Evolutionary conservation across 1,140 invertebrate genomes (phyloP).

Genomic region (Pantala flavescens): DNA sequence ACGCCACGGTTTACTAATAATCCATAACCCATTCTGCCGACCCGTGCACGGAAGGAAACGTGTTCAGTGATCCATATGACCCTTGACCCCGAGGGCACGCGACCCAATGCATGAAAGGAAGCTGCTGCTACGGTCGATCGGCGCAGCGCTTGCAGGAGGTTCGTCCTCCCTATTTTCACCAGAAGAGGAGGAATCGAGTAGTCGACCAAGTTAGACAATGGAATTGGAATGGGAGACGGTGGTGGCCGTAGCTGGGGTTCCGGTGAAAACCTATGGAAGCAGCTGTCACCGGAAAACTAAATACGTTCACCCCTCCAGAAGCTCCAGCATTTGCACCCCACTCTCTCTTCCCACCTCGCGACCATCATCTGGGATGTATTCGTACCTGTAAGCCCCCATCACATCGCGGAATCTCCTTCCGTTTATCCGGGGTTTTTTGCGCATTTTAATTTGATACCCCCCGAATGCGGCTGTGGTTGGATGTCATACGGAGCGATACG

Average conservation of each 20-base stretch:
- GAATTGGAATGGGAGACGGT: not conserved
- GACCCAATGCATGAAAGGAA: not conserved
- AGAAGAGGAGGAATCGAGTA: not conserved
- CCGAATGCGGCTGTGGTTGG: no score
- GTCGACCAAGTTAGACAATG: not conserved
- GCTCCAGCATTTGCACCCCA: no score
- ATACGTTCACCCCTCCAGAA: not conserved
- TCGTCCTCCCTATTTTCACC: not conserved
- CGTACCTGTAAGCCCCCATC: no score
- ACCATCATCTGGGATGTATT: no score
- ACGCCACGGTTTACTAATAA: no score
- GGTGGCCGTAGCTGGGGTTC: not conserved
- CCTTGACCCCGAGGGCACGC: not conserved
- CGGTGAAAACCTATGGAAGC: not conserved
- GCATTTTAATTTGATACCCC: no score
- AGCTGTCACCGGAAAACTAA: constrained; percentile 8
- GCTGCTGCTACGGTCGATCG: not conserved
- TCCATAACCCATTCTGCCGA: no score
- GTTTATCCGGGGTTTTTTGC: no score
- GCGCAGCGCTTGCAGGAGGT: not conserved
- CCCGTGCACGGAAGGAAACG: not conserved
- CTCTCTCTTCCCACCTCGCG: no score
- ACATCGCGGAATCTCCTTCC: no score
- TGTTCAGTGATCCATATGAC: not conserved
- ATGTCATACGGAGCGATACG: no score